Base-by-base conservation (phyloP, 2,888 invertebrate genomes). In the Argynnis bischoffii region DNA sequence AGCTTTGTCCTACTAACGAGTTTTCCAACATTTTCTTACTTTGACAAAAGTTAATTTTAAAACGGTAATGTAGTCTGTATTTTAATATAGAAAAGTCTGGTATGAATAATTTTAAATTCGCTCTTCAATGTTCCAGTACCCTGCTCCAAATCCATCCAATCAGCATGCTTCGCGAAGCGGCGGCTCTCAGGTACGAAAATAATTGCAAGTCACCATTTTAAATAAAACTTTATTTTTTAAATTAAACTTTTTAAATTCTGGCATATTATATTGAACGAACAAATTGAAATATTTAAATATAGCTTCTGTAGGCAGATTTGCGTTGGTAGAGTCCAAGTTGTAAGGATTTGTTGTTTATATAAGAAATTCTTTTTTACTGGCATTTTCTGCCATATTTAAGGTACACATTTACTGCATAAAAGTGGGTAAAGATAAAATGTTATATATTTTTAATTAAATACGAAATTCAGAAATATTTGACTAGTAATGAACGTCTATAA, bases 151-250 rank as follows among this genome's bases (percentile, higher is more conserved):
- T 78, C 78, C 89, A 55, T 77, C 89, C 71, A 86, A 80, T 78
- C 92, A 91, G 72, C 91, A 90, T 78, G 81, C 87, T 47, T 86
- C 91, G 57, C 84, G 91, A 75, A 83, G 86, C 77, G 88, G 85
- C 26, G 84, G 86, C 69, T 73, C 87, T 41, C 92, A 90, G 88
- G 92, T 90, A 79, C 60, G 13, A 41, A 47, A 60, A 63, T 65
- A 3, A 50, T 50, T 64, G 48, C 54, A 18, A 53, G 48, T 63
- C 66, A 53, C 65, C 26, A 50, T 54, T 54, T 63, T 53, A 54
- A 63, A 53, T 54, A 46, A 46, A 15, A 11, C 51, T 53, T 41
- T n/a, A 41, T 53, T 21, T 53, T 53, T 65, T 26, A 0, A 59
- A 48, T 50, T 51, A 18, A 31, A 16, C 35, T 61, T 51, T 35